phyloP scores from a whole-genome alignment of 2,888 invertebrate species.

The Siphlonurus alternatus region DNA sequence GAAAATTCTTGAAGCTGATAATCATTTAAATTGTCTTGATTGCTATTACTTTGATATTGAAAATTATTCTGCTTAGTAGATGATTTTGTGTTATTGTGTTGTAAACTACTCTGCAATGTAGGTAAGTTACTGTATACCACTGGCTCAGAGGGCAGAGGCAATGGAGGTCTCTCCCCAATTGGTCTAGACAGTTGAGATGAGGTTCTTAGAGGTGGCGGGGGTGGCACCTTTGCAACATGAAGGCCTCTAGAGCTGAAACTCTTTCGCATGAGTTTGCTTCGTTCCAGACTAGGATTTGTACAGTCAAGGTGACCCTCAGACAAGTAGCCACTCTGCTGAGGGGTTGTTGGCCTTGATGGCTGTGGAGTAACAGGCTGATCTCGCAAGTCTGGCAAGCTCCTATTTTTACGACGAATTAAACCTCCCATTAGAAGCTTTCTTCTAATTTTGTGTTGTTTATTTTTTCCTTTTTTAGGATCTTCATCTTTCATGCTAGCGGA shows the following conservation, averaged over 20 bases:
- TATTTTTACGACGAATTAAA: slow-evolving; percentile 68
- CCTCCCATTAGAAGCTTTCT: slow-evolving; percentile 80
- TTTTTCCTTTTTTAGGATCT: slow-evolving; percentile 21
- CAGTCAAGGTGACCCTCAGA: slow-evolving; percentile 79
- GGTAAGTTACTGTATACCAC: not conserved
- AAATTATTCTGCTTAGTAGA: not conserved
- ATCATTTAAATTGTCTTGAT: not conserved
- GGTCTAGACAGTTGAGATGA: slow-evolving; percentile 62
- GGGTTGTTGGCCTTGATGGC: slow-evolving; percentile 22
- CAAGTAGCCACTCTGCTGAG: slow-evolving; percentile 42
- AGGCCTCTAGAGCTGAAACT: slow-evolving; percentile 73
- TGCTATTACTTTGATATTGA: slow-evolving; percentile 5
- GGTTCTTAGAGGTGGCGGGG: slow-evolving; percentile 62
- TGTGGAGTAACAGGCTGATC: slow-evolving; percentile 32
- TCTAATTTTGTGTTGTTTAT: slow-evolving; percentile 81
- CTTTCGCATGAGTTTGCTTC: slow-evolving; percentile 75
- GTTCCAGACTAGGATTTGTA: slow-evolving; percentile 64
- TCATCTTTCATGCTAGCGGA: slow-evolving; percentile 13
- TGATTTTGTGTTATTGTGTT: no score
- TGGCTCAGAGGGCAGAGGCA: slow-evolving; percentile 2
- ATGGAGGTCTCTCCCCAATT: slow-evolving; percentile 19
- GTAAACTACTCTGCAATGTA: not conserved
- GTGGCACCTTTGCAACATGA: slow-evolving; percentile 68
- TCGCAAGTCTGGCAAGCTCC: slow-evolving; percentile 81
- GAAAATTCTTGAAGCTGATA: slow-evolving; percentile 9